Percentiles rank a stretch among this genome's conserved stretches.
phyloP scores from a whole-genome alignment of 2,797 vertebrate genomes.

The Pseudochirops corinnae region DNA sequence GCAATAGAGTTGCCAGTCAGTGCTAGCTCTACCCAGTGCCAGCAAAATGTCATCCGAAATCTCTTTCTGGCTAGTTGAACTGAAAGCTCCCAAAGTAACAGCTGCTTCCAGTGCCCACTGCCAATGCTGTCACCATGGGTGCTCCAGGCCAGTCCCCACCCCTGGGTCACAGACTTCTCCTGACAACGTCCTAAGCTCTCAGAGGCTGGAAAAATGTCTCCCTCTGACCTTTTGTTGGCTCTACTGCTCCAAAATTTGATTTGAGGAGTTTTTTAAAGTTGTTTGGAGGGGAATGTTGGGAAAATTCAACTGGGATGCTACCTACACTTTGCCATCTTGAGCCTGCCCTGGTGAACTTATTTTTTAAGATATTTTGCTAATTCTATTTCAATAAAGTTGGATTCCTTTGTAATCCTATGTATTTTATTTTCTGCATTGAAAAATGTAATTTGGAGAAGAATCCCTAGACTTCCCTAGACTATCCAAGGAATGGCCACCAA shows the following conservation, averaged over 20 bases:
- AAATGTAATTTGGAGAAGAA: neutral
- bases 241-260: neutral
- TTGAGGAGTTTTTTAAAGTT: neutral
- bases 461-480: neutral
- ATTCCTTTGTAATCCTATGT: neutral
- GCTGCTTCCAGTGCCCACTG: neutral
- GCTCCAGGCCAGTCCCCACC: neutral
- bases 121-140: neutral
- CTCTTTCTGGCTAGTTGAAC: neutral
- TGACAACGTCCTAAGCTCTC: neutral
- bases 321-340: neutral
- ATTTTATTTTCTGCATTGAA: neutral
- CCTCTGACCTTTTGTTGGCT: neutral
- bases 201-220: neutral
- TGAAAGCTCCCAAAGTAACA: constrained; percentile 24
- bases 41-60: neutral
- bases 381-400: neutral
- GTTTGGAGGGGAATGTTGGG: neutral
- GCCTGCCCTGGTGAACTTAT: neutral
- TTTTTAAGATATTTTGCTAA: neutral
- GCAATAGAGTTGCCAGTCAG: neutral
- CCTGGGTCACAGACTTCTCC: neutral
- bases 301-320: neutral
- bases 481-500: neutral
- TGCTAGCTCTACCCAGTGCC: neutral